Conservation (phyloP, 2,113 vertebrate species). For the Empidonax traillii region DNA sequence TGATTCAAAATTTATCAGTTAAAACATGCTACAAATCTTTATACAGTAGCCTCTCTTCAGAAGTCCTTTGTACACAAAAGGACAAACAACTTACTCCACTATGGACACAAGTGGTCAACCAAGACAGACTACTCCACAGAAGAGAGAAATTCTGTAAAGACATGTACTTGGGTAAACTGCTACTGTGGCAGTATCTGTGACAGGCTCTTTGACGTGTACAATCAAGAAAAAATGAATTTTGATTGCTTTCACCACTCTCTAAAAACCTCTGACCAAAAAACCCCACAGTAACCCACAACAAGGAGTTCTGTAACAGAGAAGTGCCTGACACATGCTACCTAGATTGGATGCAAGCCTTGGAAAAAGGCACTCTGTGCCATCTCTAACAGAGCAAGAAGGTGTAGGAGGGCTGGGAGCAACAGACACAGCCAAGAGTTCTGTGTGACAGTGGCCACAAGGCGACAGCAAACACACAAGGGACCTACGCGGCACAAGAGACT, state of each 20-base stretch:
- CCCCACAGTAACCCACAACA: not conserved
- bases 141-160: not conserved
- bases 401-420: not conserved
- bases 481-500: rapidly evolving
- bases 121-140: not conserved
- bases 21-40: not conserved
- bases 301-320: not conserved
- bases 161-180: rapidly evolving
- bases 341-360: not conserved
- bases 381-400: not conserved
- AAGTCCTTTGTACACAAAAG: not conserved
- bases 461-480: conserved; percentile 4
- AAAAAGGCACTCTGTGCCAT: not conserved
- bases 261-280: not conserved
- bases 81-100: not conserved
- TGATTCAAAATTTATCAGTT: not conserved
- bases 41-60: not conserved
- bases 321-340: not conserved
- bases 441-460: not conserved
- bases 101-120: not conserved
- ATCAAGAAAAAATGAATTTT: not conserved
- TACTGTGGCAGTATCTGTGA: not conserved
- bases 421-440: not conserved
- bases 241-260: not conserved
- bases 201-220: not conserved